A percentile compares a stretch with the other conserved stretches of the same genome.
Evolutionary conservation across 1,140 invertebrate genomes (phyloP).

Genomic region (Scaptomyza hsui): DNA sequence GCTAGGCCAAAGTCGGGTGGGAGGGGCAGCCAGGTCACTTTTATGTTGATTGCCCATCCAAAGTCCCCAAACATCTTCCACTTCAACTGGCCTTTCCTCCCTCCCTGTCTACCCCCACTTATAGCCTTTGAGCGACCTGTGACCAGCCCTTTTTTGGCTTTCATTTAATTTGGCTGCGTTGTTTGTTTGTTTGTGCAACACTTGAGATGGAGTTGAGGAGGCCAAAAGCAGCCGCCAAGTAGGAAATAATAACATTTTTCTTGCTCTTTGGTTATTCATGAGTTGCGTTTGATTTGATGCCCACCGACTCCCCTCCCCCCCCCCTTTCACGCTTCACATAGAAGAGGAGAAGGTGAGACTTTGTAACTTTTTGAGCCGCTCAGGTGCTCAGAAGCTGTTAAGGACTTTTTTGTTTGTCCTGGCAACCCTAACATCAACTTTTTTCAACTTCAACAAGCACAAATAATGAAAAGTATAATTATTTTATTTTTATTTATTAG

Average conservation of each 20-base stretch:
- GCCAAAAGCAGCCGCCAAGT: conserved; percentile 1
- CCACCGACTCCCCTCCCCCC: not conserved
- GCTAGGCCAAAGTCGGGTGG: not conserved
- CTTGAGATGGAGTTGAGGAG: conserved; percentile 42
- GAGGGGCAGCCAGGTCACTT: conserved; percentile 19
- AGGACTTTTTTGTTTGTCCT: conserved; percentile 16
- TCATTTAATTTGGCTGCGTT: conserved; percentile 72
- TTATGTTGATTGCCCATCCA: conserved; percentile 39
- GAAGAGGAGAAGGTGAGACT: conserved; percentile 28
- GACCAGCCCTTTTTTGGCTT: conserved; percentile 60
- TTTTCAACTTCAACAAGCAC: not conserved
- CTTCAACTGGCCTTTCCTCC: not conserved
- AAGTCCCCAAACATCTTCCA: conserved; percentile 35
- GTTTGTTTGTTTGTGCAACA: conserved; percentile 65
- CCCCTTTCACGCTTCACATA: not conserved
- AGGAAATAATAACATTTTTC: conserved; percentile 69
- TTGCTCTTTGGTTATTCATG: conserved; percentile 67
- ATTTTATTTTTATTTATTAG: conserved; percentile 51
- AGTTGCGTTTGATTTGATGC: conserved; percentile 69
- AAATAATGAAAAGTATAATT: conserved; percentile 47
- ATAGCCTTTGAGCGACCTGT: conserved; percentile 3
- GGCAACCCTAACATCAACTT: not conserved
- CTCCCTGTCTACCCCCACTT: too few relatives aligned
- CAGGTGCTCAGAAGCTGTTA: conserved; percentile 29
- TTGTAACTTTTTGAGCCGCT: conserved; percentile 70